Base-by-base conservation (phyloP, 2,797 vertebrate genomes). In the Macropus fuliginosus region DNA sequence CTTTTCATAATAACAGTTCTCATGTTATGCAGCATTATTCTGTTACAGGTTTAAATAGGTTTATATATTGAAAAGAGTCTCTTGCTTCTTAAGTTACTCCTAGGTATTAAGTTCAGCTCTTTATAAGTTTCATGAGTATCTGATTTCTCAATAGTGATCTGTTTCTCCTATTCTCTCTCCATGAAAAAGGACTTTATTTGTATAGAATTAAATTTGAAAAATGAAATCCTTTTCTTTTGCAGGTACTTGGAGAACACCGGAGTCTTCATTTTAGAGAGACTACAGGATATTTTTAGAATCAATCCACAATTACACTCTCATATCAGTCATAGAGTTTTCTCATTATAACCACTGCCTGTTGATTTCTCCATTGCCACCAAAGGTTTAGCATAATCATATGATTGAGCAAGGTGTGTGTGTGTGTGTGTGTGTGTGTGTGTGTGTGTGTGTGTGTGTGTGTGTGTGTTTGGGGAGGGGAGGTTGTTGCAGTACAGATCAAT, bases 171-270 rank as follows among this genome's bases (percentile, higher is more conserved):
- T 50, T 87, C 40, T 87, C 21, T 81, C 74, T 87, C 74, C 40
- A 46, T 27, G 50, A 87, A 46, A 59, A 87, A 87, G 21, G 74
- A 27, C 40, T 46, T 87, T 87, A 87, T 46, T 87, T 87, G 74
- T 62, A 5, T 93, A 66, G 66, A 91, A 92, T 95, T 91, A 90
- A 59, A 91, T 56, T 97, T 90, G 40, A 94, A 31, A 92, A 56
- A 34, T 59, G 95, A 95, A 91, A 56, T 55, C 54, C 34, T 74
- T 3, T 90, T 27, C 59, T 92, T 27, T 12, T 11, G 91, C 29
- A 95, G 18, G 1, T 54, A 90, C 13, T 10, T 94, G 54, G 21
- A 27, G 95, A 94, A 27, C 50, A 52, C 55, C 59, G 91, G 52
- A 94, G 34, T 18, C 13, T 21, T 92, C 90, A 57, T 46, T 34